A percentile compares a stretch with the other conserved stretches of the same genome.
Conservation (phyloP, 2,113 vertebrate species). For the Pogonocichla stellata region DNA sequence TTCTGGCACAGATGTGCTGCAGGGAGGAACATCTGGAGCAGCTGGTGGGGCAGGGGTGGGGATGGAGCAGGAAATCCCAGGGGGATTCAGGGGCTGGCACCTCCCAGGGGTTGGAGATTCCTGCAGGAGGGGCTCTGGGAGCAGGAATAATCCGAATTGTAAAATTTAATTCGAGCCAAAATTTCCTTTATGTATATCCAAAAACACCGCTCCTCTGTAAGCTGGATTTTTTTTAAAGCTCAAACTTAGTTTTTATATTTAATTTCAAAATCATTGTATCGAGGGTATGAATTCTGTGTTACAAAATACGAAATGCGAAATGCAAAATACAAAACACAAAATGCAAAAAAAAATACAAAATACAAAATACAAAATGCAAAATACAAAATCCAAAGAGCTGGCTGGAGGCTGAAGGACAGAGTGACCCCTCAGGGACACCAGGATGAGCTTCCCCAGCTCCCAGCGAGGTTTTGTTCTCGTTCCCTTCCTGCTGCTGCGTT, state of each 20-base stretch:
- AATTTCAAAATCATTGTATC: too few relatives aligned
- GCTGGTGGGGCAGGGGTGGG: neutral
- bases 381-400: neutral
- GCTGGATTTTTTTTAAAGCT: too few relatives aligned
- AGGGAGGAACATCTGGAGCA: neutral
- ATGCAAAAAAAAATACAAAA: too few relatives aligned
- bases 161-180: too few relatives aligned
- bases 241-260: too few relatives aligned
- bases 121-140: neutral
- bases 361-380: too few relatives aligned
- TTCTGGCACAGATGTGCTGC: neutral
- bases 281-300: too few relatives aligned
- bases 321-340: too few relatives aligned
- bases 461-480: neutral
- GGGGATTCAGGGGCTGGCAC: neutral
- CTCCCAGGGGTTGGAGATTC: neutral
- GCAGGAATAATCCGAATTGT: neutral
- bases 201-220: too few relatives aligned
- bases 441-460: neutral
- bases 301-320: too few relatives aligned
- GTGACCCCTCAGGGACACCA: neutral
- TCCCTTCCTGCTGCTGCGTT: neutral
- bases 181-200: too few relatives aligned
- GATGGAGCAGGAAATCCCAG: neutral
- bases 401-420: neutral